These are phyloP conservation scores for Platypus cylindrus DNA, from an alignment of 2,888 invertebrate species.

Conservation along the genomic window DNA sequence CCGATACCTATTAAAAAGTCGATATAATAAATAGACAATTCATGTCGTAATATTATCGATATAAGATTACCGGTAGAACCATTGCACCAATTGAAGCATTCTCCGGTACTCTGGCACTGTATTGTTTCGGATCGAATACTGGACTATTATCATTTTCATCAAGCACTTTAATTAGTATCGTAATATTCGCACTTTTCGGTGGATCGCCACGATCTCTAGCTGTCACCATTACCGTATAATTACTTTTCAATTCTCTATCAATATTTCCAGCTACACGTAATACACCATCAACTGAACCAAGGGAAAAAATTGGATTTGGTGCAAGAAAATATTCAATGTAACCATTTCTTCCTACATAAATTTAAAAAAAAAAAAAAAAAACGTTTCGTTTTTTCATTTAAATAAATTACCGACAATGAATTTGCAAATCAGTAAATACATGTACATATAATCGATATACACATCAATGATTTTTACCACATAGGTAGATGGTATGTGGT, in stretches of 20 bases:
- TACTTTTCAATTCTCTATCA: slow-evolving; percentile 68
- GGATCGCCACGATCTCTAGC: slow-evolving; percentile 84
- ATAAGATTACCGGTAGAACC: slow-evolving; percentile 67
- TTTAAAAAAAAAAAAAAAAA: no score
- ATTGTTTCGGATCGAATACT: slow-evolving; percentile 78
- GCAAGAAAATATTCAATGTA: slow-evolving; percentile 71
- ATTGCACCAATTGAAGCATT: slow-evolving; percentile 89
- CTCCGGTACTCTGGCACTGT: slow-evolving; percentile 81
- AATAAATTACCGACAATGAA: no score
- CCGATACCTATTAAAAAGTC: slow-evolving; percentile 53
- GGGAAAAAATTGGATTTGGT: slow-evolving; percentile 32
- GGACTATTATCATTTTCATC: slow-evolving; percentile 89
- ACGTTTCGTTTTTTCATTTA: no score
- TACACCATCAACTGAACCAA: slow-evolving; percentile 80
- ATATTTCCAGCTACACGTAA: slow-evolving; percentile 73
- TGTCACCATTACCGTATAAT: slow-evolving; percentile 64
- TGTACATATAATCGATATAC: no score
- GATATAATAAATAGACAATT: not conserved
- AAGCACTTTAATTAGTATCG: slow-evolving; percentile 59
- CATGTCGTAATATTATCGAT: no score
- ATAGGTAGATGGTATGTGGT: no score
- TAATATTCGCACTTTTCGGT: slow-evolving; percentile 54
- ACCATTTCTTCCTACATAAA: slow-evolving; percentile 50
- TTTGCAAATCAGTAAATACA: no score
- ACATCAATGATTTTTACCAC: no score